phyloP scores from a whole-genome alignment of 2,113 vertebrate species.

The Labrus mixtus region DNA sequence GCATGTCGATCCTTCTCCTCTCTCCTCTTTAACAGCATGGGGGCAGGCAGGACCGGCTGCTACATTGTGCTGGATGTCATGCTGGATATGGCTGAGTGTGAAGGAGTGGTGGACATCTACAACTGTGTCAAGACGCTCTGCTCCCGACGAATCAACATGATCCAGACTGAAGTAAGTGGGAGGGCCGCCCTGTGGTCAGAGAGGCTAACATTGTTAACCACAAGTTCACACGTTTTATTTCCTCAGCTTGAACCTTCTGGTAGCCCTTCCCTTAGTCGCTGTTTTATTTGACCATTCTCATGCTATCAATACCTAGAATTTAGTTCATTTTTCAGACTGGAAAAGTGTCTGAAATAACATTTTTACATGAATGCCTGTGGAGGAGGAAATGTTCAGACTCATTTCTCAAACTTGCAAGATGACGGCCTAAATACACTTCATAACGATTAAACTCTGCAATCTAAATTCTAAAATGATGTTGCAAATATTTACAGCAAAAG shows the following conservation, averaged over 20 bases:
- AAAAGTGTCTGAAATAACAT: neutral
- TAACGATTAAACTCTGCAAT: neutral
- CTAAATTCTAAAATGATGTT: too few species aligned
- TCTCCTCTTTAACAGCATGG: constrained; percentile 82
- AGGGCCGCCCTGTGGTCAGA: neutral
- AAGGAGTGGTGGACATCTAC: constrained; percentile 97
- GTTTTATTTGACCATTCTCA: neutral
- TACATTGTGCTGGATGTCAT: constrained; percentile 97
- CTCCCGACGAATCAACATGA: constrained; percentile 97
- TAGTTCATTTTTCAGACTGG: neutral
- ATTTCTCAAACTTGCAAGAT: neutral
- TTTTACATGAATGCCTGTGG: neutral
- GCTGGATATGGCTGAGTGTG: constrained; percentile 97
- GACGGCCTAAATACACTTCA: neutral
- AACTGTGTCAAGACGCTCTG: constrained; percentile 97
- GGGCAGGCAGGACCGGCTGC: constrained; percentile 94
- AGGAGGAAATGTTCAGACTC: neutral
- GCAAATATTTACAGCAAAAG: too few species aligned
- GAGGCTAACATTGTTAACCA: neutral
- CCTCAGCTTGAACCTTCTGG: neutral
- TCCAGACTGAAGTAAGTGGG: constrained; percentile 92
- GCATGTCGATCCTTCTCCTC: constrained; percentile 30
- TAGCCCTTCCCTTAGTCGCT: neutral
- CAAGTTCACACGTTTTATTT: constrained; percentile 4
- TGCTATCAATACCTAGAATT: neutral